Percentiles rank a stretch among this genome's conserved stretches.
These are phyloP conservation scores for Oenanthe melanoleuca DNA, from an alignment of 2,113 vertebrate genomes.

Conservation along the genomic window DNA sequence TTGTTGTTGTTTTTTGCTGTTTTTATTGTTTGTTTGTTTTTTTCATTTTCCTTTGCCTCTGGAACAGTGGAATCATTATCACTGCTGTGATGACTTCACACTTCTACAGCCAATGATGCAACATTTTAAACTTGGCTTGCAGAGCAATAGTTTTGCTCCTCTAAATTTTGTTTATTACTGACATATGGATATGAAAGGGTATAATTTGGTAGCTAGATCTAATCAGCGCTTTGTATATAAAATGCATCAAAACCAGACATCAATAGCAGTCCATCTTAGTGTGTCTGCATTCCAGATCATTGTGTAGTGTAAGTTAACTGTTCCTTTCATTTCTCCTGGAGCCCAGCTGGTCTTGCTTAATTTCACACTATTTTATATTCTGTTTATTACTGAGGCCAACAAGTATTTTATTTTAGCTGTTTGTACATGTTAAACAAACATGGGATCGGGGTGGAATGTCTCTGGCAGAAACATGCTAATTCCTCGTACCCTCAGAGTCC, in stretches of 20 bases:
- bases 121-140: slow-evolving; percentile 13
- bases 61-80: neutral
- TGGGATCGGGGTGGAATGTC: slow-evolving; percentile 52
- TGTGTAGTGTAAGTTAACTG: neutral
- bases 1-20: rapidly evolving
- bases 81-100: neutral
- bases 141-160: slow-evolving; percentile 17
- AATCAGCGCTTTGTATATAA: slow-evolving; percentile 52
- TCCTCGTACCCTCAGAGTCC: slow-evolving; percentile 41
- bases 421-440: slow-evolving; percentile 70
- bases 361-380: slow-evolving; percentile 71
- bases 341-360: slow-evolving; percentile 64
- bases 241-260: slow-evolving; percentile 27
- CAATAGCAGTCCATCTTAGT: slow-evolving; percentile 14
- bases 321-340: slow-evolving; percentile 39
- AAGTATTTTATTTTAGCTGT: slow-evolving; percentile 67
- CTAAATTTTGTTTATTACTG: slow-evolving; percentile 48
- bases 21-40: no score
- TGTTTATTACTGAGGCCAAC: slow-evolving; percentile 62
- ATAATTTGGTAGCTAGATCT: slow-evolving; percentile 63
- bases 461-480: slow-evolving; percentile 55
- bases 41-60: neutral
- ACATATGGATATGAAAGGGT: slow-evolving; percentile 37
- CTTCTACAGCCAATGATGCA: neutral
- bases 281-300: slow-evolving; percentile 19